Evolutionary conservation across 1,140 invertebrate species (phyloP), one percentile per base, ranked within the genome.

Genomic region (Microplitis demolitor): DNA sequence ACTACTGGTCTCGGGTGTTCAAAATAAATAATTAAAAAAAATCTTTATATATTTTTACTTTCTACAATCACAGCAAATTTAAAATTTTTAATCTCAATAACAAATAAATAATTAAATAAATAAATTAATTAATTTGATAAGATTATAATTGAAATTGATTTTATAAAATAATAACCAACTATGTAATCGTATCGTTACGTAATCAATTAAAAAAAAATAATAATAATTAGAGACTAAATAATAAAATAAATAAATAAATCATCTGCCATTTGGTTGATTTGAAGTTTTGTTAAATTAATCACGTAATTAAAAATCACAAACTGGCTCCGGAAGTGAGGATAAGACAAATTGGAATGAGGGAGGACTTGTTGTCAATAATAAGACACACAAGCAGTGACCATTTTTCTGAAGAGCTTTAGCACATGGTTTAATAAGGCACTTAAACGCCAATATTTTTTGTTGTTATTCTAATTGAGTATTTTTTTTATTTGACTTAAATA

Each of bases 321-420:
- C 85, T 87, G 85, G 85, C 85, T 87, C 85, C 85, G 73, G 85
- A 86, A 79, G 85, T 87, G 77, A 87, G 85, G 83, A 86, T 87
- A 63, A 85, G 84, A 78, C 82, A 86, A 82, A 87, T 86, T 87
- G 87, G 87, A 83, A 88, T 88, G 87, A 87, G 87, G 87, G 83
- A 86, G 82, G 87, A 88, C 64, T 77, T 88, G 62, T 75, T 84
- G 69, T 86, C 85, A n/a, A 87, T 87, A 71, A 88, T 88, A 78
- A 79, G 87, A 66, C 87, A 88, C 79, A 87, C 87, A 16, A 87
- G 85, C 73, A 87, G 86, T 72, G 87, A 88, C 58, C 87, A 88
- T 69, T 88, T 88, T 78, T 87, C 87, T 77, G 87, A 87, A 86
- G 81, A 84, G 78, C 85, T 86, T 77, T 86, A 85, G 83, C 83